Evolutionary conservation across 2,888 invertebrate genomes (phyloP).

Genomic region (Boloria selene): DNA sequence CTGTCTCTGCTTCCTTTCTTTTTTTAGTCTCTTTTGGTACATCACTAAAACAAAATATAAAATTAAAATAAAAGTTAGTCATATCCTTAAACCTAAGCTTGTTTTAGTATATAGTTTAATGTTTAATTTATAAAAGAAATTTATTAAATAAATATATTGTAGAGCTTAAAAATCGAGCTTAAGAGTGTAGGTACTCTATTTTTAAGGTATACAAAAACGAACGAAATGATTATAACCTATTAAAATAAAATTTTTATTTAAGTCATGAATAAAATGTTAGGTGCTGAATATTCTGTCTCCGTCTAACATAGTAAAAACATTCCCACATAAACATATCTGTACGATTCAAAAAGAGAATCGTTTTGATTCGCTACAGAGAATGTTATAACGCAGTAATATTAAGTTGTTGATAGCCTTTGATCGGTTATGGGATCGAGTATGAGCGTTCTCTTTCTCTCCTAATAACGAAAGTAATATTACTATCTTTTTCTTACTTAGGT

Average conservation of each 20-base stretch:
- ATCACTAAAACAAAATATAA: slow-evolving; percentile 80
- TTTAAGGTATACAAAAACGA: no score
- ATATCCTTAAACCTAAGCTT: not conserved
- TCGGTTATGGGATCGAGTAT: not conserved
- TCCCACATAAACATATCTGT: not conserved
- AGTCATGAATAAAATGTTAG: no score
- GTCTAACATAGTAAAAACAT: not conserved
- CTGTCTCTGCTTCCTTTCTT: slow-evolving; percentile 91
- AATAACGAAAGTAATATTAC: slow-evolving; percentile 51
- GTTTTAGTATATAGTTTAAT: no score
- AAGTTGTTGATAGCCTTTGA: slow-evolving; percentile 1
- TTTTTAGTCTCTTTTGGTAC: slow-evolving; percentile 94
- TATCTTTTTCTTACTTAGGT: slow-evolving; percentile 63
- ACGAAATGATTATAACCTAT: no score
- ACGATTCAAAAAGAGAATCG: slow-evolving; percentile 5
- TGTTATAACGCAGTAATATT: slow-evolving; percentile 1
- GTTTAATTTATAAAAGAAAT: not conserved
- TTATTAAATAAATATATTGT: not conserved
- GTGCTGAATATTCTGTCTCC: no score
- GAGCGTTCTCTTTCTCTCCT: slow-evolving; percentile 57
- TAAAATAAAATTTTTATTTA: no score
- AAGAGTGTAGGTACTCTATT: no score
- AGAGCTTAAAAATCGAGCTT: no score
- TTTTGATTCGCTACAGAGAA: slow-evolving; percentile 16
- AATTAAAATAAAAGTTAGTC: not conserved